These are phyloP conservation scores for Rhopilema esculentum DNA, from an alignment of 30 jellyfish, hydroid and myxozoan genomes.

Conservation along the genomic window DNA sequence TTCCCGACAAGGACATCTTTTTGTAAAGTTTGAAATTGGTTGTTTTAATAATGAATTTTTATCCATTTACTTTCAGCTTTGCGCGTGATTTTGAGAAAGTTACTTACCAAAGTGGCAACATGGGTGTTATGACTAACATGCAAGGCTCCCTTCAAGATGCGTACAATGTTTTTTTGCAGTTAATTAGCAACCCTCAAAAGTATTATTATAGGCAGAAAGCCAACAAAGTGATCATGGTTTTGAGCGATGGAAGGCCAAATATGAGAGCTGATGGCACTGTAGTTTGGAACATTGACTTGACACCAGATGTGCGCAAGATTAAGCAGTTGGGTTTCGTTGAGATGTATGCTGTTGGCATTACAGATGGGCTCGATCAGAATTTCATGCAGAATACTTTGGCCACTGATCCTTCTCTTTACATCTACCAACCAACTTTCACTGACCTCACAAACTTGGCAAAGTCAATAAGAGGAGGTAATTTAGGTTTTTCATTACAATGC, in stretches of 20 bases:
- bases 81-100: constrained; percentile 73
- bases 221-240: constrained; percentile 86
- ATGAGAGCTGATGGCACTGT: constrained; percentile 51
- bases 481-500: constrained; percentile 8
- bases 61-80: constrained; percentile 30
- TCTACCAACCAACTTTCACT: constrained; percentile 67
- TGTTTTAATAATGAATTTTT: neutral
- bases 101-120: constrained; percentile 45
- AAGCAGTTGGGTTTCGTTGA: constrained; percentile 56
- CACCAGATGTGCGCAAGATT: constrained; percentile 53
- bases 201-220: constrained; percentile 66
- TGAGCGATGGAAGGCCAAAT: constrained; percentile 91
- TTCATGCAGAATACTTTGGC: constrained; percentile 75
- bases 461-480: constrained; percentile 95
- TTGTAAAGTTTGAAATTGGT: no score
- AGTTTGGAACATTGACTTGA: constrained; percentile 47
- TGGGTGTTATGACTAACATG: constrained; percentile 77
- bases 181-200: constrained; percentile 62
- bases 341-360: constrained; percentile 84
- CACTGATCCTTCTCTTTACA: constrained; percentile 77
- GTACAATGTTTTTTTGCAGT: constrained; percentile 53
- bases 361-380: constrained; percentile 39
- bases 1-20: no score
- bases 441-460: constrained; percentile 80
- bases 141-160: constrained; percentile 90